Base-by-base conservation (phyloP, 2,113 vertebrate genomes). In the Sturnira hondurensis region DNA sequence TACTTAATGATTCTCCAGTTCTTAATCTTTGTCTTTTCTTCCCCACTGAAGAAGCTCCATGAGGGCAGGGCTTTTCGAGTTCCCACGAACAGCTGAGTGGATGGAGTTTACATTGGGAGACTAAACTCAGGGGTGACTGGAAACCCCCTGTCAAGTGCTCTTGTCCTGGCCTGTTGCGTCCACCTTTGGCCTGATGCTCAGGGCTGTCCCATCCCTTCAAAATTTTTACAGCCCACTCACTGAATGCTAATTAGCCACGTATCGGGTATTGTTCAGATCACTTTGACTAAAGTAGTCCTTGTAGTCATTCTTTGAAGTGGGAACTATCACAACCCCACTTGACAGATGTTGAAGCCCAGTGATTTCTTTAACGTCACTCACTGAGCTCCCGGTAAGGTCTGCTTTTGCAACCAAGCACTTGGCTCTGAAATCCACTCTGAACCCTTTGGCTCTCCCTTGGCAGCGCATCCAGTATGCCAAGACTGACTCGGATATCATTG, bases 381-480 rank as follows among this genome's bases (percentile, higher is more conserved):
- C 33, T 2, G 16, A 77, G 36, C 24, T 33, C 12, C 41, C 10
- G 7, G n/a, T 24, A 11, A 77, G 58, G 61, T 63, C 85, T 81
- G 26, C 33, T 93, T 87, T 81, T 81, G 45, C 24, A 68, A 50
- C 22, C 12, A 38, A 19, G 56, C 2, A 22, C 1, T 80, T 63
- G 67, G 38, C 82, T 68, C 31, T 52, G 31, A 70, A 54, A 9
- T 56, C 13, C 36, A 33, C 5, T 2, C 45, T 83, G 52, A 56
- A 82, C 47, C 41, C 7, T 83, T 74, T 11, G 50, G 61, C 47
- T 83, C 20, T 93, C 61, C 86, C 76, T 38, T 16, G 63, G 7
- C 95, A 99, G 99, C 98, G 99, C 31, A 99, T 99, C 95, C 99
- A 99, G 91, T 99, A 99, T 4, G 96, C 99, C 76, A 99, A 99